Evolutionary conservation across 1,140 invertebrate species (phyloP), one percentile per base, ranked within the genome.

Genomic region (Dendroctonus valens): DNA sequence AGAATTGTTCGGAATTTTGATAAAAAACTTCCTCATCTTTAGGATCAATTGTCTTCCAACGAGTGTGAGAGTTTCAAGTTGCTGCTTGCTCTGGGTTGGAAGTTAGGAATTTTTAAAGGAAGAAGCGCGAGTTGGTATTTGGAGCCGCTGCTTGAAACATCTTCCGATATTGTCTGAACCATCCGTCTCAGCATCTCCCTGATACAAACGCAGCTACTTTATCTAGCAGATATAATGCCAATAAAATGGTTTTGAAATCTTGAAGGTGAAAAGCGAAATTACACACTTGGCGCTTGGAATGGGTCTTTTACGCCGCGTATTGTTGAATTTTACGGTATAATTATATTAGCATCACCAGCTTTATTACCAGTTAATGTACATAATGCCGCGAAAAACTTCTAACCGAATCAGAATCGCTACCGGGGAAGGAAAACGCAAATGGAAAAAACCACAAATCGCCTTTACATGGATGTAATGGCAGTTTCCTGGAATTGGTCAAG

Each of bases 271-370:
- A 50, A 60, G 5, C 41, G 40, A 60, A 60, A 60, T 60, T 60
- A 60, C 58, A 60, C 26, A 50, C 26, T 44, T 6, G 46, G 37
- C 37, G 44, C 26, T 49, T 38, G 58, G 46, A 60, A 60, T 50
- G 58, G 26, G 7, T 60, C 58, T 60, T 60, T 60, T 38, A 60
- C 58, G 58, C 58, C 58, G n/a, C 6, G 46, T 60, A 60, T 50
- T 60, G 42, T 60, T 60, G 46, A 12, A 50, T 60, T 60, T 60
- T 60, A 60, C 58, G 48, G 44, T 60, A 60, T 60, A 60, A 60
- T 60, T 60, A 60, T 50, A 60, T 60, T 60, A 60, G 49, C 58
- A 60, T 60, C 58, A 60, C 46, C 44, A 60, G 49, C 58, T 60
- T 60, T 60, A 60, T 60, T 50, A 48, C 58, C 37, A 40, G 41